Evolutionary conservation across 2,888 invertebrate species (phyloP).

Genomic region (Lycophotia porphyrea): DNA sequence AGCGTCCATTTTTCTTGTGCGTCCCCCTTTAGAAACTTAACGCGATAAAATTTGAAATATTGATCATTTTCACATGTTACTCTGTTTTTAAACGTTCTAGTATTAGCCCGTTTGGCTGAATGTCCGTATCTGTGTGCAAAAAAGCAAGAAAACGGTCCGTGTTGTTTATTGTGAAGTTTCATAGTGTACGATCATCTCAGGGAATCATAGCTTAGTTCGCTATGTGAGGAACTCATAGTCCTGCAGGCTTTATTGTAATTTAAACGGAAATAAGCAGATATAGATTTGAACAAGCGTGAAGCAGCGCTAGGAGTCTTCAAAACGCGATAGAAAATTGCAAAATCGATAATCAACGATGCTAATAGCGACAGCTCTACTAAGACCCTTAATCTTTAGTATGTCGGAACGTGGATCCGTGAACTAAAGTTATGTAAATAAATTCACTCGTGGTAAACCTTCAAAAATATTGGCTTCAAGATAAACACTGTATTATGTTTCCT

Average conservation of each 20-base stretch:
- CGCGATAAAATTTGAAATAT: not conserved
- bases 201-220: not conserved
- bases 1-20: not conserved
- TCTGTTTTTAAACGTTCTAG: conserved; percentile 46
- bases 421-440: not conserved
- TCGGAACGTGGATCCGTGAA: not conserved
- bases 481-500: too few relatives aligned
- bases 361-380: not conserved
- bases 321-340: not conserved
- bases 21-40: not conserved
- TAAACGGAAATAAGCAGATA: not conserved
- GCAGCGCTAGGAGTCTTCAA: not conserved
- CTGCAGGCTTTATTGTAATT: not conserved
- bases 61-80: not conserved
- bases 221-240: not conserved
- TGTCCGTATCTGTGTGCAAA: conserved; percentile 66
- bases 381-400: not conserved
- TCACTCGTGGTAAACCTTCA: too few relatives aligned
- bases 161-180: conserved; percentile 18
- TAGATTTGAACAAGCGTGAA: not conserved
- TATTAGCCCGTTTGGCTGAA: conserved; percentile 63
- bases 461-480: too few relatives aligned
- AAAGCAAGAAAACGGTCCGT: conserved; percentile 18
- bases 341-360: not conserved
- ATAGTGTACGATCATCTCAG: not conserved